Evolutionary conservation across 2,113 vertebrate species (phyloP), one percentile per base, ranked within the genome.

Genomic region (Oreochromis spilurus): DNA sequence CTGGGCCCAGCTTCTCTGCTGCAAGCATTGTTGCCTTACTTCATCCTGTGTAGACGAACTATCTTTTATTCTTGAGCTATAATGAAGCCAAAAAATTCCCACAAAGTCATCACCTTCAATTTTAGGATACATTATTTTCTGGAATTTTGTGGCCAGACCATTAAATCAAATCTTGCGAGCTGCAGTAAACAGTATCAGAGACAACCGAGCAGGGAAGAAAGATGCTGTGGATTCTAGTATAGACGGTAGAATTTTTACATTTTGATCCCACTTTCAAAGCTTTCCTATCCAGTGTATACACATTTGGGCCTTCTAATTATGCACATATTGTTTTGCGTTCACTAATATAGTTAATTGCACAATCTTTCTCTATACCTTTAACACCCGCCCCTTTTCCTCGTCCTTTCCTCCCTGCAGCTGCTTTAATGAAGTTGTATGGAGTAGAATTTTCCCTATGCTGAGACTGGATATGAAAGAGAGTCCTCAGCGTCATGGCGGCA

Each of bases 401-500:
- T 87, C 77, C 67, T 83, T 58, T 84, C 17, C 67, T 84, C 83
- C 85, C 67, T 81, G 70, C 79, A 85, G 82, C 83, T 79, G 17
- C 82, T 89, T 90, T 90, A 90, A 93, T 93, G 83, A 94, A 93
- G 92, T 90, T 85, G 89, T 82, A 78, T 50, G 54, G 82, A 89
- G 87, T 84, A 34, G 77, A 36, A 38, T 84, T 87, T 81, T 88
- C 84, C 88, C 88, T 29, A 17, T 50, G 81, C 91, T 86, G 84
- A 72, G 90, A 62, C 67, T 88, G 90, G 84, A 90, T 90, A 82
- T 94, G 87, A 95, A 93, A 93, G 89, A 88, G 82, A 93, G 91
- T 90, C 93, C 93, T 94, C 90, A 92, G 94, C 94, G 94, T 87
- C 86, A 58, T 57, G 86, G 91, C 86, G 79, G 94, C 94, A 84